These are phyloP conservation scores for Crocodylus rhombifer DNA, from an alignment of 2,797 vertebrate species.

Conservation along the genomic window DNA sequence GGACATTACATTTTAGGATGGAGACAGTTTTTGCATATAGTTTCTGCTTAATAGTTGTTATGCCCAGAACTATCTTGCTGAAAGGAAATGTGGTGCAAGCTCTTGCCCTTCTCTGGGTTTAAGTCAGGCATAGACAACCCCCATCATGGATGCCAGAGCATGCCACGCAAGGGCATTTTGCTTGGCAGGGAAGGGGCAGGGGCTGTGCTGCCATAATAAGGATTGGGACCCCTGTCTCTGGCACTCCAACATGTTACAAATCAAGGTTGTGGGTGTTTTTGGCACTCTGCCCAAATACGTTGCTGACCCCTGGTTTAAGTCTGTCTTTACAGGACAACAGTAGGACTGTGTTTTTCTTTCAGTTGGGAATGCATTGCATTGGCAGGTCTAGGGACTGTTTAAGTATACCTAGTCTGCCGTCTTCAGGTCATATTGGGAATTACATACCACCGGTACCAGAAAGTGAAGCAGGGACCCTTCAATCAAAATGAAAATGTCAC, in stretches of 20 bases:
- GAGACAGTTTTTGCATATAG: rapidly evolving
- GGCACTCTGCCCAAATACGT: no score
- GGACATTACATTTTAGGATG: rapidly evolving
- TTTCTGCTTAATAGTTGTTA: not conserved
- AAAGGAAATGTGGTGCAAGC: not conserved
- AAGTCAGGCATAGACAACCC: not conserved
- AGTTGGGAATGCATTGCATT: not conserved
- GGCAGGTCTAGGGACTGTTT: not conserved
- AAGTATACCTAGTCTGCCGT: conserved; percentile 71
- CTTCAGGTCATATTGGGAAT: conserved; percentile 71
- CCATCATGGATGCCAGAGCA: no score
- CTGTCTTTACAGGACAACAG: conserved; percentile 7
- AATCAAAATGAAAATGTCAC: not conserved
- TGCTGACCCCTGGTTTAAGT: not conserved
- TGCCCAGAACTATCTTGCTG: not conserved
- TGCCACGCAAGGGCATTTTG: no score
- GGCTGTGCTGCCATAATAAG: no score
- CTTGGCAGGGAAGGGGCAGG: no score
- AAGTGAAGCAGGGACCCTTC: not conserved
- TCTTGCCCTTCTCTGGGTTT: not conserved
- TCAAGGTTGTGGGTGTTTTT: no score
- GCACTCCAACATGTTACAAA: no score
- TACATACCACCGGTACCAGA: not conserved
- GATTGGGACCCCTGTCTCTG: no score
- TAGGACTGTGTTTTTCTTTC: conserved; percentile 14